Evolutionary conservation across 2,797 vertebrate species (phyloP).

Genomic region (Miopithecus talapoin): DNA sequence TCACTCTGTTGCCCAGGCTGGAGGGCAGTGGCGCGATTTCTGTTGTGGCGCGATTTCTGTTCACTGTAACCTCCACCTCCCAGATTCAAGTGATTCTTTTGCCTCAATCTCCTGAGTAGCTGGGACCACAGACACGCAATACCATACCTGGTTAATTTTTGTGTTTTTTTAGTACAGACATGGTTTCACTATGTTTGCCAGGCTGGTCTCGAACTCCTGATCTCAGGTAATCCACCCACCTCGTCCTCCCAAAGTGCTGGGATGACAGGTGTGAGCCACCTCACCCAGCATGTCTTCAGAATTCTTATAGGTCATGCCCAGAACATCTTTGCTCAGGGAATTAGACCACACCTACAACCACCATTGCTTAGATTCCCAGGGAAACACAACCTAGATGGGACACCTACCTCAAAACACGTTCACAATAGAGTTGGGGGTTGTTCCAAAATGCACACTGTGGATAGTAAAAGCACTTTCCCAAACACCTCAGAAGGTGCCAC

Average conservation of each 20-base stretch:
- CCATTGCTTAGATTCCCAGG: not conserved
- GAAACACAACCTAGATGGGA: not conserved
- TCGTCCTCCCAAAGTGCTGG: no score
- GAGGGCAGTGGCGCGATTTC: fast-evolving
- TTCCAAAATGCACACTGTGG: not conserved
- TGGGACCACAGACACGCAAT: no score
- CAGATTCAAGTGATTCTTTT: no score
- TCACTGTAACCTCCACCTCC: no score
- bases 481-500: not conserved
- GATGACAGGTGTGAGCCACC: no score
- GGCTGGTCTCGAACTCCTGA: no score
- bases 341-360: not conserved
- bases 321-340: not conserved
- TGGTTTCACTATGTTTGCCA: no score
- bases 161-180: no score
- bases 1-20: no score
- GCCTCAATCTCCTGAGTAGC: no score
- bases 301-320: not conserved
- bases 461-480: not conserved
- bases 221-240: no score
- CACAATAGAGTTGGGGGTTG: not conserved
- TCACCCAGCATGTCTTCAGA: not conserved
- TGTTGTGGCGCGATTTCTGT: fast-evolving
- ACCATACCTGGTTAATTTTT: no score
- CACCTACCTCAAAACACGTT: not conserved